phyloP scores from a whole-genome alignment of 2,797 vertebrate genomes.

The Eidolon dupreanum region DNA sequence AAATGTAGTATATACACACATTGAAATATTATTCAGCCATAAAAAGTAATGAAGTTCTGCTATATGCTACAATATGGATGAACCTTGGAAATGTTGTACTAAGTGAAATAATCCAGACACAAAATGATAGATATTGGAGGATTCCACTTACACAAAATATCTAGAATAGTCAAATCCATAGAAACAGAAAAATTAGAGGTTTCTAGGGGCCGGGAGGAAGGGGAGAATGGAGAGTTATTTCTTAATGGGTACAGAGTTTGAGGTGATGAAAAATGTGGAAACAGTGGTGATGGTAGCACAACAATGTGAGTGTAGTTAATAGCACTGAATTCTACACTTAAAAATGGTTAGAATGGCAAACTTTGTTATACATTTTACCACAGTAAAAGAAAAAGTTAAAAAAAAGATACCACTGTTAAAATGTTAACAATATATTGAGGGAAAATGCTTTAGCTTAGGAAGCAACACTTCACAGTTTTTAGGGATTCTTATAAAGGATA shows the following conservation, averaged over 20 bases:
- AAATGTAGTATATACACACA: neutral
- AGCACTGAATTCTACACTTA: neutral
- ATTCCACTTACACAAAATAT: neutral
- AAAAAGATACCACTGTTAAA: neutral
- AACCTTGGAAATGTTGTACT: neutral
- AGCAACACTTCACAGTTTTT: neutral
- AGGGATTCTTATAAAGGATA: neutral
- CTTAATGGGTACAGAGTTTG: neutral
- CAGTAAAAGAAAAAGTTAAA: neutral
- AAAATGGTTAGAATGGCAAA: neutral
- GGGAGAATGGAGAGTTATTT: neutral
- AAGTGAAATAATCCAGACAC: neutral
- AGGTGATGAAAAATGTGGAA: neutral
- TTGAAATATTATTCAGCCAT: neutral
- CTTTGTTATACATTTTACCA: neutral
- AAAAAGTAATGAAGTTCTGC: neutral
- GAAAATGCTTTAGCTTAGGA: neutral
- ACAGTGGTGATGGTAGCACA: neutral
- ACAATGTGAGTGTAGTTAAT: neutral
- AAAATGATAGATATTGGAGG: neutral
- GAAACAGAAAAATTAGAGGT: neutral
- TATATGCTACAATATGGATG: neutral
- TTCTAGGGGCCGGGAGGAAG: neutral
- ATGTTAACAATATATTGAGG: neutral
- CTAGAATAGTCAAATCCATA: neutral